These are phyloP conservation scores for Meloe dianella DNA, from an alignment of 2,888 invertebrate genomes.

Conservation along the genomic window DNA sequence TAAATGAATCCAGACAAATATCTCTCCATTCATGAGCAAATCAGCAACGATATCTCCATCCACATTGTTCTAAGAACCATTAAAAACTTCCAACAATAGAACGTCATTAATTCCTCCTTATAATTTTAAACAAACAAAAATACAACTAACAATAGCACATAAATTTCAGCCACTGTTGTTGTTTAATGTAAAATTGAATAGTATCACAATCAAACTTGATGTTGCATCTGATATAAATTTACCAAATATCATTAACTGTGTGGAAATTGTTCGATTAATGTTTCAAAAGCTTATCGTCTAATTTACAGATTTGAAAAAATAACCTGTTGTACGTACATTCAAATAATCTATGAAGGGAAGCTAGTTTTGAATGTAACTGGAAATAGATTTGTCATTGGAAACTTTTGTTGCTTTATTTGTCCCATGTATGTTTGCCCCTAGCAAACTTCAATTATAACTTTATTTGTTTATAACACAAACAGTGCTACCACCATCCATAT, in stretches of 20 bases:
- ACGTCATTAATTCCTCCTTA: neutral
- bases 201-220: neutral
- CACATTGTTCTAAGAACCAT: neutral
- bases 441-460: slow-evolving; percentile 22
- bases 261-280: neutral
- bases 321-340: too few species aligned
- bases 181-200: neutral
- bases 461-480: slow-evolving; percentile 2
- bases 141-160: neutral
- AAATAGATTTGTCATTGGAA: slow-evolving; percentile 21
- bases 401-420: slow-evolving; percentile 25
- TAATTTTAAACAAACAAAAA: neutral
- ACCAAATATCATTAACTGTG: too few species aligned
- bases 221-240: neutral
- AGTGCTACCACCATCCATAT: neutral
- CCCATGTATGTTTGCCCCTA: neutral
- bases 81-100: neutral
- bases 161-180: neutral
- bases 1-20: too few species aligned
- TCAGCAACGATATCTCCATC: too few species aligned
- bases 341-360: slow-evolving; percentile 17
- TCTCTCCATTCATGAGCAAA: too few species aligned
- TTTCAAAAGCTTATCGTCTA: neutral
- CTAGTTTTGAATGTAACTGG: slow-evolving; percentile 17
- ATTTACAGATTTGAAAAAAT: neutral